phyloP scores from a whole-genome alignment of 2,888 invertebrate species.

The Suillia variegata region DNA sequence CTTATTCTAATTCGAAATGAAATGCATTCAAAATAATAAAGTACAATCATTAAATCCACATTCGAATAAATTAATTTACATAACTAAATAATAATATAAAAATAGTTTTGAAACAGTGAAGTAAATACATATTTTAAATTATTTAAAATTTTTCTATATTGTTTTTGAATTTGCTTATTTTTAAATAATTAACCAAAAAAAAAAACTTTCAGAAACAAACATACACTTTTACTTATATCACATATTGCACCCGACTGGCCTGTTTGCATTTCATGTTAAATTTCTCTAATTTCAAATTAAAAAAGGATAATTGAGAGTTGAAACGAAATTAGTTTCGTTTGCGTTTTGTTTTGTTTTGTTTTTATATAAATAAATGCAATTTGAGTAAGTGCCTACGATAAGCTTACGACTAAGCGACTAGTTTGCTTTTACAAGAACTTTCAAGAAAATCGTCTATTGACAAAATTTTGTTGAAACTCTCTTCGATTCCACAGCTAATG shows the following conservation, averaged over 20 bases:
- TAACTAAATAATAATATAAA: not conserved
- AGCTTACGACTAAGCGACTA: not conserved
- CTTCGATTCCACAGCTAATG: too few species aligned
- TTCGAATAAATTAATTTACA: too few species aligned
- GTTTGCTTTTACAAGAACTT: not conserved
- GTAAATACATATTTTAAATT: not conserved
- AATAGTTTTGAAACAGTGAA: not conserved
- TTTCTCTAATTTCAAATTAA: not conserved
- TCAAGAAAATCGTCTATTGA: too few species aligned
- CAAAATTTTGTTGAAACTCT: too few species aligned
- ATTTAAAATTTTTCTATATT: too few species aligned
- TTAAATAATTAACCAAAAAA: too few species aligned
- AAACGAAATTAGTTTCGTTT: too few species aligned
- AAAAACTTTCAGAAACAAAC: too few species aligned
- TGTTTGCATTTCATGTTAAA: slow-evolving; percentile 29
- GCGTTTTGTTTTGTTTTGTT: not conserved
- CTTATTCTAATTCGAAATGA: too few species aligned
- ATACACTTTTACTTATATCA: slow-evolving; percentile 60
- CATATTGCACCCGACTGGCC: slow-evolving; percentile 61
- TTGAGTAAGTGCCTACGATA: not conserved
- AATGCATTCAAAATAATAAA: too few species aligned
- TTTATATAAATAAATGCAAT: not conserved
- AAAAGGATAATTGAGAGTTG: not conserved
- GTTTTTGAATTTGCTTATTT: not conserved
- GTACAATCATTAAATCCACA: too few species aligned